These are phyloP conservation scores for Tipula unca DNA, from an alignment of 2,888 invertebrate genomes.

Conservation along the genomic window DNA sequence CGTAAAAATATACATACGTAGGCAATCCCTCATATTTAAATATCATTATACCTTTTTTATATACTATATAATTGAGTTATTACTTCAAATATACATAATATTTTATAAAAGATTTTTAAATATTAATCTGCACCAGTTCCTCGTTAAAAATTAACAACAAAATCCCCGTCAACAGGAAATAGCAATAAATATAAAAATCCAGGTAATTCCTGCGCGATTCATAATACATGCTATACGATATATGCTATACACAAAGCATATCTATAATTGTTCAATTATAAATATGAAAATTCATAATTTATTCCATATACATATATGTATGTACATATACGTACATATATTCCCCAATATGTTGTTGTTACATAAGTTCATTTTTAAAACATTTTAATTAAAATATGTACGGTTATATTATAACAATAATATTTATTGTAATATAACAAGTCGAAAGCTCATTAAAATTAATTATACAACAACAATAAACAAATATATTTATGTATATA, in stretches of 20 bases:
- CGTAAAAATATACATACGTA: too few relatives aligned
- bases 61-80: neutral
- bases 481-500: too few relatives aligned
- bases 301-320: neutral
- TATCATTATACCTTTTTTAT: too few relatives aligned
- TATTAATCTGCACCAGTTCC: neutral
- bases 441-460: slow-evolving; percentile 3
- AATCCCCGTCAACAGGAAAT: neutral
- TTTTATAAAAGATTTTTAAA: neutral
- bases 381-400: slow-evolving; percentile 9
- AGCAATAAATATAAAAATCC: neutral
- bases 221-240: neutral
- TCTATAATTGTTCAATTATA: neutral
- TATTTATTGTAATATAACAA: slow-evolving; percentile 8
- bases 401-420: neutral
- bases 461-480: neutral
- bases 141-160: neutral
- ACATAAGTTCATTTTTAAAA: neutral
- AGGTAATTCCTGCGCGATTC: neutral
- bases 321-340: neutral
- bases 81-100: neutral
- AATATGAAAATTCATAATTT: neutral
- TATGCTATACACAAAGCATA: neutral
- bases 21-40: too few relatives aligned
- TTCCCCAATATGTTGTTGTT: neutral